phyloP scores from a whole-genome alignment of 2,113 vertebrate species.

The Salminus brasiliensis region DNA sequence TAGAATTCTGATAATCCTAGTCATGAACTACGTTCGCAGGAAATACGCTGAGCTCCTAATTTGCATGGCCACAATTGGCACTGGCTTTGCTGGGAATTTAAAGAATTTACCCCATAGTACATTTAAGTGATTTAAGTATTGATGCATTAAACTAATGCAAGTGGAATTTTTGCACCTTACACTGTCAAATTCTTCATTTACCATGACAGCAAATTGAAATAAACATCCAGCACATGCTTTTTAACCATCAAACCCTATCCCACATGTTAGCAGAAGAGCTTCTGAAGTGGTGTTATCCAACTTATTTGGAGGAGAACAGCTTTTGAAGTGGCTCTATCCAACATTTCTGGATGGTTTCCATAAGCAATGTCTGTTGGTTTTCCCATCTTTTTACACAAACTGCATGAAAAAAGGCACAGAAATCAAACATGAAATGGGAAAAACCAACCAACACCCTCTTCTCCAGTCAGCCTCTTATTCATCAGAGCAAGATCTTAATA shows the following conservation, averaged over 20 bases:
- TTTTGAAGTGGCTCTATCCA: not conserved
- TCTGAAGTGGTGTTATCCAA: not conserved
- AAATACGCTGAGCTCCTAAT: not conserved
- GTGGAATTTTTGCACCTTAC: not conserved
- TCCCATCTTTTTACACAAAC: too few species aligned
- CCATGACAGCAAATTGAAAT: not conserved
- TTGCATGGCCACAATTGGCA: not conserved
- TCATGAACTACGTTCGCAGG: too few species aligned
- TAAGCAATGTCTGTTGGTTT: too few species aligned
- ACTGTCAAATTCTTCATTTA: not conserved
- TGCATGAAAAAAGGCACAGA: not conserved
- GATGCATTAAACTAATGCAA: not conserved
- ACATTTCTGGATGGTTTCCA: not conserved
- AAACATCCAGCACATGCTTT: not conserved
- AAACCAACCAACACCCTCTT: not conserved
- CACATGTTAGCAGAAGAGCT: not conserved
- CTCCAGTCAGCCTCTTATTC: not conserved
- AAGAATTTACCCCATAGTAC: not conserved
- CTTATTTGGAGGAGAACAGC: not conserved
- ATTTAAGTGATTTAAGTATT: constrained; percentile 6
- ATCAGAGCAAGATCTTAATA: not conserved
- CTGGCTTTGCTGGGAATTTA: not conserved
- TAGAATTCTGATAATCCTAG: too few species aligned
- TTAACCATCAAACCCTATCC: not conserved
- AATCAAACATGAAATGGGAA: not conserved